These are phyloP conservation scores for Bombus confusus DNA, from an alignment of 1,140 invertebrate genomes.

Conservation along the genomic window DNA sequence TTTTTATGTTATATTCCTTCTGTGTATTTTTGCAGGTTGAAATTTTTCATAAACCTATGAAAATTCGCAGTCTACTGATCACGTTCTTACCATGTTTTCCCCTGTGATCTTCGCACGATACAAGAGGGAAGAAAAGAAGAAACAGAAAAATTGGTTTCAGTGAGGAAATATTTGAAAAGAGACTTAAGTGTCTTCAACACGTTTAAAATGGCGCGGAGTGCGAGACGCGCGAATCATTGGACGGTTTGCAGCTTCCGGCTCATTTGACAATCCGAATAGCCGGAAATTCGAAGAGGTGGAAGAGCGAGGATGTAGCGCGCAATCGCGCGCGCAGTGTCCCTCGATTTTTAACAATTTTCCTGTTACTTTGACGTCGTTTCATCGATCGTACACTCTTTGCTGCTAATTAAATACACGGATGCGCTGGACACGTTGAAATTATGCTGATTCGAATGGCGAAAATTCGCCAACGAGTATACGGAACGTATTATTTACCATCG, in stretches of 20 bases:
- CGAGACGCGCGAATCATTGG: conserved; percentile 16
- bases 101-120: too few relatives aligned
- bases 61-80: too few relatives aligned
- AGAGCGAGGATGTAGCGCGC: not conserved
- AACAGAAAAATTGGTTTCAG: not conserved
- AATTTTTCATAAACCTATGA: too few relatives aligned
- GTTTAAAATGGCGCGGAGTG: not conserved
- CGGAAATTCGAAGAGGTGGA: not conserved
- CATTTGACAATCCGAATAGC: conserved; percentile 15
- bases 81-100: too few relatives aligned
- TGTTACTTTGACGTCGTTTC: conserved; percentile 22
- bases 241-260: conserved; percentile 4
- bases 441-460: conserved; percentile 28
- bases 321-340: not conserved
- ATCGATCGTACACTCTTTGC: conserved; percentile 6
- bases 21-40: too few relatives aligned
- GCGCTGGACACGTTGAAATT: conserved; percentile 17
- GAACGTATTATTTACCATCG: conserved; percentile 6
- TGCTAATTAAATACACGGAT: conserved; percentile 33
- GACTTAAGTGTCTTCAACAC: not conserved
- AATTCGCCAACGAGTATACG: not conserved
- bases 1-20: too few relatives aligned
- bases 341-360: conserved; percentile 30
- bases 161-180: too few relatives aligned
- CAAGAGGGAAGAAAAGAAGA: too few relatives aligned